Evolutionary conservation across 2,797 vertebrate species (phyloP), one percentile per base, ranked within the genome.

Genomic region (Perodicticus potto): DNA sequence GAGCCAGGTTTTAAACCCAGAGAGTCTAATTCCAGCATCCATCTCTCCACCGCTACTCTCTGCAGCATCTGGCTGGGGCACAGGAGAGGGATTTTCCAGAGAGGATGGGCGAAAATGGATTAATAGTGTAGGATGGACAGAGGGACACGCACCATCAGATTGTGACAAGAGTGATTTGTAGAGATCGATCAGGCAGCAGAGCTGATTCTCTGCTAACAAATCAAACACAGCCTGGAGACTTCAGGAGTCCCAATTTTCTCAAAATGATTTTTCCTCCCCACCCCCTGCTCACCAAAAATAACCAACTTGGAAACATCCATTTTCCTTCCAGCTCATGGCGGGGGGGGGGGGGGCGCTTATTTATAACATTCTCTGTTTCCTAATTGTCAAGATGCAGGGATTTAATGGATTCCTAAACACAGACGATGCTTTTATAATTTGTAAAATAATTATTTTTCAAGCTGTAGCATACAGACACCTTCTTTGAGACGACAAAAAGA

Each of bases 401-500:
- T 86, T 49, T 49, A 63, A 61, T 45, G 27, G 34, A 93, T 74
- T 72, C 49, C 74, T 45, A 83, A 95, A 88, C 37, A 80, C 0
- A 96, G 13, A 43, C 32, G n/a, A 59, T 37, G 43, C n/a, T 49
- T 55, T 91, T 78, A 55, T 88, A 45, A 63, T 45, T 55, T 88
- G 78, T 57, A 86, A 86, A 88, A 74, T 59, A 89, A 93, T 76
- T 83, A 22, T 16, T 85, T 84, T 93, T 49, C 27, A 91, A 82
- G 61, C 80, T 76, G 4, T 22, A 65, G 45, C 16, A 76, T n/a
- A 85, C 9, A 83, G 17, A 89, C 20, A 76, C 32, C 57, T 93
- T 20, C 59, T 53, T 32, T 77, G 40, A 91, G n/a, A 19, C 77
- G 32, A 10, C 40, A 40, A 67, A 86, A 70, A 63, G 2, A 11